Conservation (phyloP, 2,888 invertebrate genomes). For the Apamea sordens region DNA sequence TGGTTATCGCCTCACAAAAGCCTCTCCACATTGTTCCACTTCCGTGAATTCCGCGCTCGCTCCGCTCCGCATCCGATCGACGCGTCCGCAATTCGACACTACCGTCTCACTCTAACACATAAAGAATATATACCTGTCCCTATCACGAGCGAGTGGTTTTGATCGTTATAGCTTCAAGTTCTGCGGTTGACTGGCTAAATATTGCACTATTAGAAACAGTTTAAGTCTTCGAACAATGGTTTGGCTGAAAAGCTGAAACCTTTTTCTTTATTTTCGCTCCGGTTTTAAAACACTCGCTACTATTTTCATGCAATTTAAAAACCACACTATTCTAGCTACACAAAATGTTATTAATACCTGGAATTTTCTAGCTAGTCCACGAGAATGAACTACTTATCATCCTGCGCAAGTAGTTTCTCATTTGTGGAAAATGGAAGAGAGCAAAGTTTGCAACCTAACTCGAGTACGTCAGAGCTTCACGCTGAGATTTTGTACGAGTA, state of each 20-base stretch:
- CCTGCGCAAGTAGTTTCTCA: slow-evolving; percentile 48
- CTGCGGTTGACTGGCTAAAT: slow-evolving; percentile 56
- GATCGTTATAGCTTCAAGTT: slow-evolving; percentile 53
- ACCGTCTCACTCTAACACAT: slow-evolving; percentile 45
- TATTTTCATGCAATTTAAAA: slow-evolving; percentile 31
- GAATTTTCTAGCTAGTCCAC: slow-evolving; percentile 34
- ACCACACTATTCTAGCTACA: slow-evolving; percentile 4
- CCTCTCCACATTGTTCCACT: slow-evolving; percentile 68
- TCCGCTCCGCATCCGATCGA: slow-evolving; percentile 68
- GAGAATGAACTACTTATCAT: slow-evolving; percentile 48
- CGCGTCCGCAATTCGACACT: slow-evolving; percentile 55
- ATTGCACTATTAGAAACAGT: slow-evolving; percentile 50
- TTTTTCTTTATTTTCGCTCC: slow-evolving; percentile 4
- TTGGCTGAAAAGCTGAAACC: not conserved
- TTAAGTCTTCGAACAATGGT: slow-evolving; percentile 23
- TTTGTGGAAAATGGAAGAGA: slow-evolving; percentile 45
- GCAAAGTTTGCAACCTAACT: slow-evolving; percentile 43
- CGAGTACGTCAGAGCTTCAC: slow-evolving; percentile 27
- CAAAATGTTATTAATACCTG: slow-evolving; percentile 57
- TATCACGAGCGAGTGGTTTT: slow-evolving; percentile 48
- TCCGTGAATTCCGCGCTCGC: slow-evolving; percentile 67
- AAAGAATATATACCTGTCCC: slow-evolving; percentile 34
- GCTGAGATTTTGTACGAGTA: slow-evolving; percentile 38
- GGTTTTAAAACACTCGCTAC: not conserved
- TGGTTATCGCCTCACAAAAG: slow-evolving; percentile 71